phyloP scores from a whole-genome alignment of 2,888 invertebrate species.

The Thyatira batis region DNA sequence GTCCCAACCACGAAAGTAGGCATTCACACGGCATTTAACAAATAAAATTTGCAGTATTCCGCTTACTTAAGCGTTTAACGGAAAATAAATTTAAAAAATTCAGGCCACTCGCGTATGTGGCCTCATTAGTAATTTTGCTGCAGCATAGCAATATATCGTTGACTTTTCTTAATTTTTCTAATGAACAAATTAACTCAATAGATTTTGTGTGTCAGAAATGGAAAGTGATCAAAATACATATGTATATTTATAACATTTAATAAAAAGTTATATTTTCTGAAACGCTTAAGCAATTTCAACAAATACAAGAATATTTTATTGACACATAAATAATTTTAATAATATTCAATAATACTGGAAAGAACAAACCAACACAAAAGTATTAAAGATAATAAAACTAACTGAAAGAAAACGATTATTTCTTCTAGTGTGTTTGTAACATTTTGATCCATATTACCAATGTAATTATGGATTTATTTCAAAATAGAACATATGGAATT shows the following conservation, averaged over 20 bases:
- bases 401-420: too few species aligned
- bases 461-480: too few species aligned
- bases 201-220: too few species aligned
- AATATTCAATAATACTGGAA: not conserved
- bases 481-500: too few species aligned
- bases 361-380: not conserved
- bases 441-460: too few species aligned
- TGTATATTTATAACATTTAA: too few species aligned
- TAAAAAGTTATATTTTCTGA: too few species aligned
- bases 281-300: too few species aligned
- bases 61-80: not conserved
- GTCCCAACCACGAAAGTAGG: not conserved
- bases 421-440: too few species aligned
- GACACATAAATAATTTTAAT: not conserved
- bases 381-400: not conserved
- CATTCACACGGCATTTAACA: not conserved
- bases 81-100: constrained; percentile 2
- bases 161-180: not conserved
- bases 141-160: constrained; percentile 4
- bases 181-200: too few species aligned
- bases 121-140: constrained; percentile 9
- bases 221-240: too few species aligned
- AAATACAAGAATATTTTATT: not conserved
- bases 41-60: not conserved
- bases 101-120: constrained; percentile 8